Evolutionary conservation across 2,113 vertebrate species (phyloP).

Genomic region (Motacilla tschutschensis): DNA sequence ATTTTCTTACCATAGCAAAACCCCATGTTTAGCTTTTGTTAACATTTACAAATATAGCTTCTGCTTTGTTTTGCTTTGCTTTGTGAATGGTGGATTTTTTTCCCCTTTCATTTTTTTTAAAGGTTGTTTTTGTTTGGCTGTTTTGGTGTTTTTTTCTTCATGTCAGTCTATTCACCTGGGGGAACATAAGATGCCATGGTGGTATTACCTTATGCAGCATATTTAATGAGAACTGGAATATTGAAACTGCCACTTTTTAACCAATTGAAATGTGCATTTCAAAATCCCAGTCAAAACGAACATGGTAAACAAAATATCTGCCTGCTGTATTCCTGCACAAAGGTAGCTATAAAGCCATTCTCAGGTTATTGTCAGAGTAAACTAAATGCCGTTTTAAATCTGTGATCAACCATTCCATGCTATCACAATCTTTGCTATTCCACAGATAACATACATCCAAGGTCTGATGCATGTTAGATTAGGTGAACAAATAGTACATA

Average conservation of each 20-base stretch:
- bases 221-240: conserved; percentile 42
- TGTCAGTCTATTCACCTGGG: conserved; percentile 9
- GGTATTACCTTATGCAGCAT: background rate
- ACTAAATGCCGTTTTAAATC: conserved; percentile 74
- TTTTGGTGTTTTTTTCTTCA: background rate
- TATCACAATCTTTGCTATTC: conserved; percentile 66
- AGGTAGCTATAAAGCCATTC: conserved; percentile 56
- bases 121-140: background rate
- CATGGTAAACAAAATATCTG: conserved; percentile 38
- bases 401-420: conserved; percentile 65
- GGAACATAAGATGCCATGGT: background rate
- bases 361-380: conserved; percentile 66
- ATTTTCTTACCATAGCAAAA: conserved; percentile 80
- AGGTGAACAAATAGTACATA: conserved; percentile 65
- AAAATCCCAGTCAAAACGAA: conserved; percentile 52
- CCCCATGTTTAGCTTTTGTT: conserved; percentile 79
- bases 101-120: background rate
- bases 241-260: conserved; percentile 34
- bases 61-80: conserved; percentile 4
- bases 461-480: conserved; percentile 68
- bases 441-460: conserved; percentile 50
- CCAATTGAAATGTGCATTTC: conserved; percentile 42
- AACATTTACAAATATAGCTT: conserved; percentile 78
- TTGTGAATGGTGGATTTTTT: background rate
- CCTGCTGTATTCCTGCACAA: background rate